Percentiles rank a stretch among this genome's conserved stretches.
Evolutionary conservation across 2,797 vertebrate genomes (phyloP).

Genomic region (Diceros bicornis): DNA sequence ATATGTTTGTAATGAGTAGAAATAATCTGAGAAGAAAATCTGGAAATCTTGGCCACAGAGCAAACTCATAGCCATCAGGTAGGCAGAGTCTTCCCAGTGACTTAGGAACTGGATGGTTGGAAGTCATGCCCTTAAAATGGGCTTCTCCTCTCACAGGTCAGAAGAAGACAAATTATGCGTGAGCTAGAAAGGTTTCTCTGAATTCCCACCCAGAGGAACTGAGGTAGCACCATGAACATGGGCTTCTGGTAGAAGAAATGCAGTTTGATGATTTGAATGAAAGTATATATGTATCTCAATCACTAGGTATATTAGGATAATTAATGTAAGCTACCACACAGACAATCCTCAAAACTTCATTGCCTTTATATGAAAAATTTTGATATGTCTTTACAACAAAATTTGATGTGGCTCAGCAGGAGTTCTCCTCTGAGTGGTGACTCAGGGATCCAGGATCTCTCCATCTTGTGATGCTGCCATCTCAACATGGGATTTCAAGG

Average conservation of each 20-base stretch:
- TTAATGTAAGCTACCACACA: not conserved
- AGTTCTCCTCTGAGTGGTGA: not conserved
- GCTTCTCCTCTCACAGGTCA: not conserved
- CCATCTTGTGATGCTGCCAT: not conserved
- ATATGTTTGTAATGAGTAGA: not conserved
- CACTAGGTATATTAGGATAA: not conserved
- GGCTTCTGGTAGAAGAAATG: not conserved
- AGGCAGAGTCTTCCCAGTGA: not conserved
- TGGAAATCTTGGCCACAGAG: not conserved
- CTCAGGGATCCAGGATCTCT: not conserved
- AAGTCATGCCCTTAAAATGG: not conserved
- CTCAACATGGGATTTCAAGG: not conserved
- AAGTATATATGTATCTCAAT: not conserved
- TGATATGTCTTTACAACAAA: not conserved
- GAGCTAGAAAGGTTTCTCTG: not conserved
- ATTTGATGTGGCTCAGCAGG: not conserved
- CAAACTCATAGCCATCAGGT: not conserved
- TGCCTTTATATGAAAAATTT: not conserved
- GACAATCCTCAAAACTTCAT: not conserved
- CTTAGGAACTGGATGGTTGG: not conserved
- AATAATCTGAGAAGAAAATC: not conserved
- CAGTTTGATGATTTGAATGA: not conserved
- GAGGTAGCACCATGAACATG: not conserved
- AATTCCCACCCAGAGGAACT: not conserved
- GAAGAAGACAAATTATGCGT: not conserved